Evolutionary conservation across 2,113 vertebrate species (phyloP).

Genomic region (Sula dactylatra): DNA sequence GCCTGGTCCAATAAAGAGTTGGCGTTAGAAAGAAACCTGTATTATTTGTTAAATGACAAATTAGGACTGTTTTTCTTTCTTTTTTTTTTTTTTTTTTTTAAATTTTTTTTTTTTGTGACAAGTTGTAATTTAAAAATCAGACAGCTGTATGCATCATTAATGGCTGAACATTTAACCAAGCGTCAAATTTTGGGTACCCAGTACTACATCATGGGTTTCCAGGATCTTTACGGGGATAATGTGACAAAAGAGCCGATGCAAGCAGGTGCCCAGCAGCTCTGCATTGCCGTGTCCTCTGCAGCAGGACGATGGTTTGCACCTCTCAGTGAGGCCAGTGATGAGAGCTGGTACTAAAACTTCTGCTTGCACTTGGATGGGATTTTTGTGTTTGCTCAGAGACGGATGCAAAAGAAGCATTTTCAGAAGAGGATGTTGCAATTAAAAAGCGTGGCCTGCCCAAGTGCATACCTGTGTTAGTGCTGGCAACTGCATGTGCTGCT

Average conservation of each 20-base stretch:
- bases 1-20: background rate
- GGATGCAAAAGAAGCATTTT: background rate
- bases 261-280: too few relatives aligned
- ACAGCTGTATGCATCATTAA: background rate
- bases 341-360: background rate
- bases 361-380: too few relatives aligned
- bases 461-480: background rate
- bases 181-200: background rate
- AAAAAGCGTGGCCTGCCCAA: background rate
- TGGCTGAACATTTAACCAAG: too few relatives aligned
- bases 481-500: background rate
- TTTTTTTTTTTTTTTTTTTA: background rate
- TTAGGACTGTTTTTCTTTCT: background rate
- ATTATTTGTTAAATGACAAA: background rate
- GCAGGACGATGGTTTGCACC: background rate
- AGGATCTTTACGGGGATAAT: background rate
- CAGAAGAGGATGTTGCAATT: background rate
- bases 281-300: background rate
- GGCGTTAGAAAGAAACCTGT: background rate
- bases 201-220: background rate
- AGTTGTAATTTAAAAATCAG: background rate
- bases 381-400: background rate
- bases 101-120: background rate
- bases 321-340: too few relatives aligned
- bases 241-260: accelerated